These are phyloP conservation scores for Camponotus floridanus DNA, from an alignment of 1,140 invertebrate species.

Conservation along the genomic window DNA sequence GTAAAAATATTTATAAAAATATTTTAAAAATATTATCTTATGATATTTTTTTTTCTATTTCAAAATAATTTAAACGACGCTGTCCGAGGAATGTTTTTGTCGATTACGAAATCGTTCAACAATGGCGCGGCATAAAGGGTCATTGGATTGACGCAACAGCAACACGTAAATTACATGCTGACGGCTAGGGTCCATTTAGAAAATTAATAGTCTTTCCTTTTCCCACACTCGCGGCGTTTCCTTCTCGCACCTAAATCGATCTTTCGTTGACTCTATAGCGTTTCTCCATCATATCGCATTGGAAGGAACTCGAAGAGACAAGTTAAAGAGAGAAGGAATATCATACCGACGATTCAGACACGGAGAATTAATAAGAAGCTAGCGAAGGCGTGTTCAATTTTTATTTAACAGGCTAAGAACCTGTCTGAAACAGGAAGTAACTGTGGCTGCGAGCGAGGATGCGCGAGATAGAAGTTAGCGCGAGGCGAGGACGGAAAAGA, in stretches of 20 bases:
- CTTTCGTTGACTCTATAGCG: not conserved
- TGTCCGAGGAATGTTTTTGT: constrained; percentile 3
- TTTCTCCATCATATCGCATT: not conserved
- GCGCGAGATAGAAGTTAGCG: constrained; percentile 17
- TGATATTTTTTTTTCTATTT: constrained; percentile 57
- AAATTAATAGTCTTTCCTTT: constrained; percentile 65
- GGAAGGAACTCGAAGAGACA: constrained; percentile 3
- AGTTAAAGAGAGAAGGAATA: not conserved
- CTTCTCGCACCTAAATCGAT: constrained; percentile 39
- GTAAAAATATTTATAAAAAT: not conserved
- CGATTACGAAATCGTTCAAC: constrained; percentile 63
- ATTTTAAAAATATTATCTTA: not conserved
- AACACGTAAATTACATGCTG: constrained; percentile 73
- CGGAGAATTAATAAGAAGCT: constrained; percentile 49
- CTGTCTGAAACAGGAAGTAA: constrained; percentile 51
- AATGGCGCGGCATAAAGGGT: constrained; percentile 42
- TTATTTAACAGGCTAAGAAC: constrained; percentile 33
- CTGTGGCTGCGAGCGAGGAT: constrained; percentile 27
- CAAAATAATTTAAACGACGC: constrained; percentile 23
- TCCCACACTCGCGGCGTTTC: not conserved
- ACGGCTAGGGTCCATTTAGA: constrained; percentile 66
- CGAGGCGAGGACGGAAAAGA: constrained; percentile 13
- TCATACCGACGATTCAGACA: constrained; percentile 30
- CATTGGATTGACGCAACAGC: constrained; percentile 61
- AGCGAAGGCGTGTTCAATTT: constrained; percentile 43